Base-by-base conservation (phyloP, 1,140 invertebrate species). In the Ceratosolen fusciceps region DNA sequence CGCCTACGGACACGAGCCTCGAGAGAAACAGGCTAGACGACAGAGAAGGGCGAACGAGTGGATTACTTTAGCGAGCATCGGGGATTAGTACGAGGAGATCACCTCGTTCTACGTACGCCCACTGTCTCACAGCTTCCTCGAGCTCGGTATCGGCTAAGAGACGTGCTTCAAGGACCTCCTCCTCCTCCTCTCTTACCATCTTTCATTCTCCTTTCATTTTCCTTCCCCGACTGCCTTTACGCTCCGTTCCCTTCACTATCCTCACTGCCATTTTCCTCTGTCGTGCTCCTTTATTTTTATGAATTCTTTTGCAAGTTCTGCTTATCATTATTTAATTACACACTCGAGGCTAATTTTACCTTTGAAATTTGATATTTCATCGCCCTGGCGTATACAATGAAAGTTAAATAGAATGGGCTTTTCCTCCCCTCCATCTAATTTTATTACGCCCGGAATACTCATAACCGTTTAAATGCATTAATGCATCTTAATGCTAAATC, bases 141-240 rank as follows among this genome's bases (percentile, higher is more conserved):
- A n/a, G 19, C 24, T n/a, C 37, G 34, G 75, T 65, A 49, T 49
- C 68, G 77, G 77, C 39, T 52, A 47, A 79, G 71, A 79, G 71
- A 68, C 24, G 68, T 62, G 71, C 60, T 79, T 29, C 77, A 68
- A 54, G 77, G 60, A 79, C 34, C 60, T 49, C 26, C 71, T 16
- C 31, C 21, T 14, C 10, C 62, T 68, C 62, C 24, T 26, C 34
- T 19, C 34, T 47, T 47, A n/a, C n/a, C n/a, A n/a, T n/a, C n/a
- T n/a, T n/a, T n/a, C 74, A 49, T 75, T 34, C 24, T 24, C 24
- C 4, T 14, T 8, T 16, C 37, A 31, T 74, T 74, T 52, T 39
- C 4, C 75, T 70, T 19, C 21, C 49, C 19, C 49, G 3, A 52
- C 19, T 21, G 3, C 49, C 19, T 52, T 52, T 16, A 43, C 12